phyloP scores from a whole-genome alignment of 1,140 invertebrate genomes.

The Drosophila dunni region DNA sequence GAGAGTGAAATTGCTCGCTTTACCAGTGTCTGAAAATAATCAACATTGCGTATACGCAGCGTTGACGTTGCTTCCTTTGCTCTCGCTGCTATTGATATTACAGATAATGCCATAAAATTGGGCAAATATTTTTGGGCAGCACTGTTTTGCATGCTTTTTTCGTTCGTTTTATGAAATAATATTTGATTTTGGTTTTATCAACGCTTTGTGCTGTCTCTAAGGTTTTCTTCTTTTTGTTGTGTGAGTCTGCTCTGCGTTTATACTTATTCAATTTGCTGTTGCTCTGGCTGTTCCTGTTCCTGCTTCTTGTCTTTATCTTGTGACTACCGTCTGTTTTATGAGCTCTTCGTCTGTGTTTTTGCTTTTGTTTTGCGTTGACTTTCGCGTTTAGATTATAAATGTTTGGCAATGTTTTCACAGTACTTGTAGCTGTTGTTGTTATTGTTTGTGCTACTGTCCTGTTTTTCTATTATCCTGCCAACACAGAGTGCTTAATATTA shows the following conservation, averaged over 20 bases:
- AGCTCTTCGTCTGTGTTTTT: slow-evolving; percentile 42
- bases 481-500: slow-evolving; percentile 5
- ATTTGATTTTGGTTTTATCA: slow-evolving; percentile 50
- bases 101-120: slow-evolving; percentile 75
- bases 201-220: slow-evolving; percentile 32
- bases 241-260: slow-evolving; percentile 23
- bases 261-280: slow-evolving; percentile 58
- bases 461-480: slow-evolving; percentile 15
- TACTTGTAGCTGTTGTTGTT: slow-evolving; percentile 39
- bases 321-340: slow-evolving; percentile 44
- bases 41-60: slow-evolving; percentile 73
- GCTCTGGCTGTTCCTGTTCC: slow-evolving; percentile 33
- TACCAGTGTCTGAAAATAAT: slow-evolving; percentile 54
- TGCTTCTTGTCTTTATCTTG: slow-evolving; percentile 25
- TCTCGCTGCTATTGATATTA: slow-evolving; percentile 58
- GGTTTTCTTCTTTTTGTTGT: slow-evolving; percentile 8
- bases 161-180: slow-evolving; percentile 41
- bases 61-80: slow-evolving; percentile 26
- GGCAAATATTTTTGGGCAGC: slow-evolving; percentile 63
- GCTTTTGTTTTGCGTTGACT: slow-evolving; percentile 71
- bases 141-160: slow-evolving; percentile 58
- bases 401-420: slow-evolving; percentile 72
- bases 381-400: slow-evolving; percentile 74
- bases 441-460: slow-evolving; percentile 19
- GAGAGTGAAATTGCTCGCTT: slow-evolving; percentile 10